phyloP scores from a whole-genome alignment of 1,140 invertebrate species.

The Gonioctena quinquepunctata region DNA sequence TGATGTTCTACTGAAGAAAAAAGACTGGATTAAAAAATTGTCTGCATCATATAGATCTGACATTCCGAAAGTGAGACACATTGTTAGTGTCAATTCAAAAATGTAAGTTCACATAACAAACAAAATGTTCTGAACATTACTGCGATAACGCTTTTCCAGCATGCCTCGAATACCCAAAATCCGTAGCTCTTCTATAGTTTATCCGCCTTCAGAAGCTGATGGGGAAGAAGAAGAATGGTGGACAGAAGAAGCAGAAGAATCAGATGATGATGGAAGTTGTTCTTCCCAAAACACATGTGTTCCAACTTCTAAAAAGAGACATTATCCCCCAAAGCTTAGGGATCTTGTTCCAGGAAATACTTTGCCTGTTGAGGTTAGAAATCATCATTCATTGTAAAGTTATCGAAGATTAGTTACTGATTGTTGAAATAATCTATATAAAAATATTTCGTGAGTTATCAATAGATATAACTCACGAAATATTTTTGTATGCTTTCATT shows the following conservation, averaged over 20 bases:
- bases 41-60: slow-evolving; percentile 40
- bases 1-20: slow-evolving; percentile 46
- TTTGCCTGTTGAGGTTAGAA: slow-evolving; percentile 44
- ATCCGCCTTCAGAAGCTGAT: slow-evolving; percentile 18
- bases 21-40: slow-evolving; percentile 47
- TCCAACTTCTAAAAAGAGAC: slow-evolving; percentile 25
- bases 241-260: slow-evolving; percentile 50
- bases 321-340: slow-evolving; percentile 45
- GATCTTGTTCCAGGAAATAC: slow-evolving; percentile 43
- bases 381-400: not conserved
- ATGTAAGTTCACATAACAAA: slow-evolving; percentile 27
- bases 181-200: slow-evolving; percentile 28
- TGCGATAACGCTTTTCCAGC: too few species aligned
- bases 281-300: slow-evolving; percentile 14
- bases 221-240: slow-evolving; percentile 57
- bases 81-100: slow-evolving; percentile 31
- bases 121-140: too few species aligned
- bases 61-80: slow-evolving; percentile 34
- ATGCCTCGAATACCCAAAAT: slow-evolving; percentile 25
- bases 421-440: too few species aligned
- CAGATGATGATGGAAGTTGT: slow-evolving; percentile 25
- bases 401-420: too few species aligned
- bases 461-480: too few species aligned
- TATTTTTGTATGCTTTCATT: too few species aligned
- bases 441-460: too few species aligned